These are phyloP conservation scores for Neoarius graeffei DNA, from an alignment of 2,113 vertebrate genomes.

Conservation along the genomic window DNA sequence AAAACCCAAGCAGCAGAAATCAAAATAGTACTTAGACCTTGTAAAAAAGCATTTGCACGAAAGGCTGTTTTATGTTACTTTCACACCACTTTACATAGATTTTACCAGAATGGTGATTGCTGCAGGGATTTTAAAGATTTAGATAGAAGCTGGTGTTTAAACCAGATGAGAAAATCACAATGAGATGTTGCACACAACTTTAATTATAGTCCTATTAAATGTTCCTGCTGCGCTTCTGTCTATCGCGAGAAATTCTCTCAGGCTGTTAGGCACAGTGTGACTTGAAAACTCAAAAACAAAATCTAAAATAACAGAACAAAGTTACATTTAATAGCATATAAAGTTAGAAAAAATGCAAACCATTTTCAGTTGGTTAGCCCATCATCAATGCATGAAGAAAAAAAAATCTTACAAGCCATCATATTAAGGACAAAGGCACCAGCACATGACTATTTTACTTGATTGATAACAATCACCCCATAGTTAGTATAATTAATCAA, in stretches of 20 bases:
- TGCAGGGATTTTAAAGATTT: conserved; percentile 21
- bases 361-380: background rate
- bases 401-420: background rate
- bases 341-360: background rate
- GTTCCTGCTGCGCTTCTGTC: conserved; percentile 14
- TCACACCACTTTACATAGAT: conserved; percentile 46
- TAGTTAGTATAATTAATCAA: background rate
- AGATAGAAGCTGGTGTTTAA: conserved; percentile 21
- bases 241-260: background rate
- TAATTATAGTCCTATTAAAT: conserved; percentile 41
- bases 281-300: background rate
- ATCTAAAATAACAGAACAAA: background rate
- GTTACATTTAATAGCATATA: background rate
- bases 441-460: background rate
- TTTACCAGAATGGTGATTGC: conserved; percentile 34
- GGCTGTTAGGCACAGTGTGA: background rate
- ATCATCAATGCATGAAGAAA: background rate
- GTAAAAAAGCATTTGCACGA: background rate
- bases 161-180: conserved; percentile 6
- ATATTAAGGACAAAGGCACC: background rate
- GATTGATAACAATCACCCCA: background rate
- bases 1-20: background rate
- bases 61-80: conserved; percentile 8
- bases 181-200: conserved; percentile 13
- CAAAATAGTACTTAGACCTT: background rate